Percentiles rank a stretch among this genome's conserved stretches.
Evolutionary conservation across 2,888 invertebrate species (phyloP).

Genomic region (Lacanobia oleracea): DNA sequence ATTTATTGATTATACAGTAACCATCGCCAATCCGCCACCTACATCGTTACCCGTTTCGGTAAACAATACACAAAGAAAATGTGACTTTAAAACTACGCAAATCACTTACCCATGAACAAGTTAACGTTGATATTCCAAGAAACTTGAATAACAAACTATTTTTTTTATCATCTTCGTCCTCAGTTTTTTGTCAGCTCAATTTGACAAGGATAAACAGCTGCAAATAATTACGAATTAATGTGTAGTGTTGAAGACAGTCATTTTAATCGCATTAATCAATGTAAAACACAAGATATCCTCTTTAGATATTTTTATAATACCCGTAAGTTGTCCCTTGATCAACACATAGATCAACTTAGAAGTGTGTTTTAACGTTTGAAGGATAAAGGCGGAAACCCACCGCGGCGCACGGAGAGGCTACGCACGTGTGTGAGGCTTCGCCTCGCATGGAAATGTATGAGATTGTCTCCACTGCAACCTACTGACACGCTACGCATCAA

Average conservation of each 20-base stretch:
- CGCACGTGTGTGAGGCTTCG: too few species aligned
- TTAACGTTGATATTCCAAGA: slow-evolving; percentile 63
- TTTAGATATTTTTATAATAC: background rate
- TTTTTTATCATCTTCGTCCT: slow-evolving; percentile 47
- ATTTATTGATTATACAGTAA: slow-evolving; percentile 8
- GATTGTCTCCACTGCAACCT: too few species aligned
- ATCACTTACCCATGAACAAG: slow-evolving; percentile 60
- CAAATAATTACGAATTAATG: slow-evolving; percentile 50
- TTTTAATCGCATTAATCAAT: slow-evolving; percentile 31
- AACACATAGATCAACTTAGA: background rate
- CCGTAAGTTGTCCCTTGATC: too few species aligned
- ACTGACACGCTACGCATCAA: too few species aligned
- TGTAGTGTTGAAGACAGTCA: slow-evolving; percentile 4
- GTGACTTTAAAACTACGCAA: slow-evolving; percentile 51
- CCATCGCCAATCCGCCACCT: slow-evolving; percentile 26
- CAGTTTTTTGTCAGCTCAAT: slow-evolving; percentile 60
- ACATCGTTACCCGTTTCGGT: slow-evolving; percentile 27
- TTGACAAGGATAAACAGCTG: slow-evolving; percentile 65
- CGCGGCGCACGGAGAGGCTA: too few species aligned
- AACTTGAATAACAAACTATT: slow-evolving; percentile 67
- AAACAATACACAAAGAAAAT: slow-evolving; percentile 52
- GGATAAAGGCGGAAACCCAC: too few species aligned
- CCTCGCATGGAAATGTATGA: too few species aligned
- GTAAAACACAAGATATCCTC: background rate
- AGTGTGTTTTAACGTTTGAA: background rate